Evolutionary conservation across 2,888 invertebrate genomes (phyloP).

Genomic region (Drosophila robusta): DNA sequence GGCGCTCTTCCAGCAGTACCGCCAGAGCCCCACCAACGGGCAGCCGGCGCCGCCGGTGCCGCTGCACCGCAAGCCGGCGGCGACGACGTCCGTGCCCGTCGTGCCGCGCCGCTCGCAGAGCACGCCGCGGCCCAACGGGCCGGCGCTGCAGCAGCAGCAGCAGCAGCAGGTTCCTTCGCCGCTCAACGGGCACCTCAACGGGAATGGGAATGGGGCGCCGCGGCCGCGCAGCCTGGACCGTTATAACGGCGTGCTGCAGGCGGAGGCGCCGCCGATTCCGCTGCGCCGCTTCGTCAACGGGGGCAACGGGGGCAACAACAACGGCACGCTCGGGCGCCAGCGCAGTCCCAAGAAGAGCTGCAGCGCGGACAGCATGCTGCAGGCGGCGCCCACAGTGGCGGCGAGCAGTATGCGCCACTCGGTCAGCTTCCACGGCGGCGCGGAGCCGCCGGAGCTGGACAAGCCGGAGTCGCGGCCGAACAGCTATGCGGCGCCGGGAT

Average conservation of each 20-base stretch:
- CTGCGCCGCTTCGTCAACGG: constrained; percentile 74
- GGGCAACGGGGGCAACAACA: constrained; percentile 39
- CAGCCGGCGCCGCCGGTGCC: constrained; percentile 74
- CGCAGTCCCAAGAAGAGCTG: constrained; percentile 80
- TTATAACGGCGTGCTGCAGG: constrained; percentile 71
- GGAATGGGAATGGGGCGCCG: constrained; percentile 65
- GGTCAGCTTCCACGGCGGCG: constrained; percentile 83
- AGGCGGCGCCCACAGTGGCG: constrained; percentile 21
- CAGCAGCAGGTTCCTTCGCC: constrained; percentile 28
- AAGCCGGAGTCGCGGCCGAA: constrained; percentile 71
- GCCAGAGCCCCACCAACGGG: constrained; percentile 78
- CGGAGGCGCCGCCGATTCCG: constrained; percentile 82
- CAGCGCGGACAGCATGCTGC: constrained; percentile 80
- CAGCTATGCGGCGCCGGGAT: constrained; percentile 82
- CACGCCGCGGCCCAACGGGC: constrained; percentile 79
- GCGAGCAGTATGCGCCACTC: constrained; percentile 83
- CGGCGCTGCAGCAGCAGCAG: constrained; percentile 40
- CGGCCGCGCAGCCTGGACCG: constrained; percentile 84
- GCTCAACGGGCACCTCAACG: constrained; percentile 56
- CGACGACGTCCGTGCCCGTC: constrained; percentile 47
- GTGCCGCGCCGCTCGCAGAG: constrained; percentile 85
- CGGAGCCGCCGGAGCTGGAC: constrained; percentile 61
- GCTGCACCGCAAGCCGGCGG: constrained; percentile 65
- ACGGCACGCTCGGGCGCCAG: constrained; percentile 61
- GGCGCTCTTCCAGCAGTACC: constrained; percentile 82